These are phyloP conservation scores for Cheilosia scutellata DNA, from an alignment of 2,888 invertebrate genomes.

Conservation along the genomic window DNA sequence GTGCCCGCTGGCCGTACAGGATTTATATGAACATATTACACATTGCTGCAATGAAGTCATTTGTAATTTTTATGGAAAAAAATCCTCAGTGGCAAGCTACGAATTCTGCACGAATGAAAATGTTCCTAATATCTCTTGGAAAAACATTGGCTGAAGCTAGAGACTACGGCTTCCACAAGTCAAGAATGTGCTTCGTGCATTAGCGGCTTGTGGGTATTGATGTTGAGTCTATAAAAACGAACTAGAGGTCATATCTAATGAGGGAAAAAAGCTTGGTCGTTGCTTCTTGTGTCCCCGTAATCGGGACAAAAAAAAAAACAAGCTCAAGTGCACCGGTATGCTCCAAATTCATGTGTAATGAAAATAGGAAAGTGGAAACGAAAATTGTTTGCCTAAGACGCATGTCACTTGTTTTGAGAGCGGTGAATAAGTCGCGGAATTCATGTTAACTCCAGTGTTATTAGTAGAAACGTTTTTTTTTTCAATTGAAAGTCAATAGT, in stretches of 20 bases:
- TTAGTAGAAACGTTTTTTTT: too few species aligned
- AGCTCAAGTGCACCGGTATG: too few species aligned
- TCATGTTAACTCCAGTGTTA: too few species aligned
- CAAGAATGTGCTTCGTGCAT: conserved; percentile 6
- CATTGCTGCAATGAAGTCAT: conserved; percentile 15
- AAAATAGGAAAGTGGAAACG: too few species aligned
- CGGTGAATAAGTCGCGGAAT: too few species aligned
- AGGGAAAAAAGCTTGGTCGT: conserved; percentile 5
- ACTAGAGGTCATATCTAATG: conserved; percentile 1
- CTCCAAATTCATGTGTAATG: too few species aligned
- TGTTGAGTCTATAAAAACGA: too few species aligned
- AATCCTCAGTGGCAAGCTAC: conserved; percentile 12
- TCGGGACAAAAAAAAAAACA: too few species aligned
- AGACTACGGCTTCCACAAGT: conserved; percentile 13
- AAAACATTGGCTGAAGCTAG: neutral
- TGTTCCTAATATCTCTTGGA: conserved; percentile 11
- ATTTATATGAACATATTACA: neutral
- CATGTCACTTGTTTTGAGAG: too few species aligned
- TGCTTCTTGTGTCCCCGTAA: neutral
- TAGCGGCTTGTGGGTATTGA: conserved; percentile 19
- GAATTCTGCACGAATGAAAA: neutral
- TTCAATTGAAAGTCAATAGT: too few species aligned
- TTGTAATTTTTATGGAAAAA: too few species aligned
- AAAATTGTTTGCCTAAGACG: too few species aligned
- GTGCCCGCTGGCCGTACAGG: conserved; percentile 17